phyloP scores from a whole-genome alignment of 2,113 vertebrate genomes.

The Psilopogon haemacephalus region DNA sequence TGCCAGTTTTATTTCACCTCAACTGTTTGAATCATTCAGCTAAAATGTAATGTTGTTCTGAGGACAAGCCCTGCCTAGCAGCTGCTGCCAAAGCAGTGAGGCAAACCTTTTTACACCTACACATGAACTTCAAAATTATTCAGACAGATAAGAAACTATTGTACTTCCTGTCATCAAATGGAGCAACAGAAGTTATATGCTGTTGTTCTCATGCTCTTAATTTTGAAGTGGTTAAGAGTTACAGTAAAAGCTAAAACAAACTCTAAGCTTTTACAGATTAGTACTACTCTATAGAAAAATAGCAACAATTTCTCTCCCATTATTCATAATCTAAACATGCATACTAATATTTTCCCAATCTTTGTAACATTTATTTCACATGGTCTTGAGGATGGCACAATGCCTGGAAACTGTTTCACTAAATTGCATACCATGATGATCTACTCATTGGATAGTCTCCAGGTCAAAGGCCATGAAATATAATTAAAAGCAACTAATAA shows the following conservation, averaged over 20 bases:
- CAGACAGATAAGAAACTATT: constrained; percentile 63
- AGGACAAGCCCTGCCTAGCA: neutral
- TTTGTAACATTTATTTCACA: constrained; percentile 73
- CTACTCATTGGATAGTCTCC: constrained; percentile 76
- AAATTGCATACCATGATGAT: constrained; percentile 78
- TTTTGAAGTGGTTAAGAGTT: constrained; percentile 30
- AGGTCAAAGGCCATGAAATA: constrained; percentile 77
- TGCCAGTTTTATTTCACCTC: neutral
- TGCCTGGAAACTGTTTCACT: constrained; percentile 78
- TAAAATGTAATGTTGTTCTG: neutral
- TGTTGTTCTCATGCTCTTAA: neutral
- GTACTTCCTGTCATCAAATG: constrained; percentile 23
- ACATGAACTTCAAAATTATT: constrained; percentile 50
- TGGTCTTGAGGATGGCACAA: constrained; percentile 69
- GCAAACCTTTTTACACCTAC: constrained; percentile 57
- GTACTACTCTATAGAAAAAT: constrained; percentile 37
- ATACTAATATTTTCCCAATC: constrained; percentile 76
- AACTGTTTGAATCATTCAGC: neutral
- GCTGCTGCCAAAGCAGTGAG: constrained; percentile 32
- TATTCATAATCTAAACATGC: constrained; percentile 69
- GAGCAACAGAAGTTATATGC: constrained; percentile 5
- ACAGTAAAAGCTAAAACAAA: constrained; percentile 31
- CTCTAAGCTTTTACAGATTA: constrained; percentile 10
- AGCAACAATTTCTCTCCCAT: constrained; percentile 23
- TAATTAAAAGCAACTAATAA: constrained; percentile 83